Base-by-base conservation (phyloP, 2,888 invertebrate species). In the Temnothorax rugatulus region DNA sequence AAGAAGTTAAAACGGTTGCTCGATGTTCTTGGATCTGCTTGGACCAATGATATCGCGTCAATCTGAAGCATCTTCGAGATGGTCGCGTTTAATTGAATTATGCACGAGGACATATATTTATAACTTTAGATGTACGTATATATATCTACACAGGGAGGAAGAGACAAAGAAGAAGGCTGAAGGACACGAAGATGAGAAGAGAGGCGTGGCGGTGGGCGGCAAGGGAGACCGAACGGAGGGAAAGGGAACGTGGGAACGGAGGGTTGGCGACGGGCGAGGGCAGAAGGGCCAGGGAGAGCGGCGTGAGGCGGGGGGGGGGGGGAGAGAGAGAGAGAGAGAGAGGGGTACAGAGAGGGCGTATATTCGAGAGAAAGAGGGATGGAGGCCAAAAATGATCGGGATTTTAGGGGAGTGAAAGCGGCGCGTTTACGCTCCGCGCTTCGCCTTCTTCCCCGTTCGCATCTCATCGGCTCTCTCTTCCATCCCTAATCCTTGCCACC, bases 391-490 rank as follows among this genome's bases (percentile, higher is more conserved):
- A 81, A 50, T 64, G 68, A 71, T 77, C n/a, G 63, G 44, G 68
- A 64, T 61, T 63, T 66, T 41, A 82, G 79, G 59, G 59, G 64
- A 82, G 74, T 69, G 63, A 68, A 44, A 71, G 69, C 66, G 61
- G 44, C 44, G 59, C 25, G 59, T 69, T 87, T 73, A 86, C 44
- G 73, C 54, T 29, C 41, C 57, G 89, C 90, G 92, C 92, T 90
- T 93, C 92, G 93, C 92, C 92, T 91, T 91, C 92, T 85, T 84
- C 82, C 84, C 84, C 64, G 85, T 87, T 89, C 79, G 75, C 76
- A 64, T 88, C 88, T 88, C 88, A 73, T 82, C 83, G 82, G 50
- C 34, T 68, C 66, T 73, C 85, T 83, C 82, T 61, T 84, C 84
- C 59, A 76, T 81, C 59, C 82, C 69, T 76, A 79, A 69, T 69